Base-by-base conservation (phyloP, 2,113 vertebrate genomes). In the Monopterus albus region DNA sequence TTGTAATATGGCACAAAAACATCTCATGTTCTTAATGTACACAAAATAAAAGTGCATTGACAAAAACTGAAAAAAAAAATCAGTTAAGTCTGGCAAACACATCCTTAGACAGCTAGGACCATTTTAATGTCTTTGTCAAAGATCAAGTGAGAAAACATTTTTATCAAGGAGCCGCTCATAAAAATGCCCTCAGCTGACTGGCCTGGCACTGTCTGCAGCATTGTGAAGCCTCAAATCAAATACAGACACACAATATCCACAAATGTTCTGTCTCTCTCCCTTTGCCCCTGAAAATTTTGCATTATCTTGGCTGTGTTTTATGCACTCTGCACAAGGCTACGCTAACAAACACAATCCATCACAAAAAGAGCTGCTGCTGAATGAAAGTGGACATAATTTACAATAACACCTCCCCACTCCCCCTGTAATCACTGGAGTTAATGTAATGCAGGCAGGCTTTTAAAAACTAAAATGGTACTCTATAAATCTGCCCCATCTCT, bases 381-480 rank as follows among this genome's bases (percentile, higher is more conserved):
- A 81, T 84, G 77, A 89, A 89, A 91, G 81, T 88, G 62, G 82
- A 85, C 70, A 79, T 91, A 86, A 92, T 92, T 92, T 91, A 93
- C 63, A 33, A 53, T 72, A 74, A 82, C 51, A 66, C 82, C 85
- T 75, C 72, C 67, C 51, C 60, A 47, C 86, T 83, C 65, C 61
- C 65, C 70, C 75, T 56, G 68, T 92, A 90, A 90, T 91, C 79
- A 86, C 69, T 70, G 42, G 40, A 85, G 87, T 83, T 92, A 90
- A 92, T 91, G 89, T 74, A 88, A 90, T 87, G 81, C 51, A 53
- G 85, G 75, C 81, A 65, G 53, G 81, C 89, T 91, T 92, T 92
- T 90, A 91, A 92, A 92, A 91, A 82, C 79, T 79, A 65, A 82
- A 89, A 83, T 75, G 67, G 67, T 69, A 71, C 87, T 91, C 79